These are phyloP conservation scores for Dromaius novaehollandiae DNA, from an alignment of 2,113 vertebrate genomes.

Conservation along the genomic window DNA sequence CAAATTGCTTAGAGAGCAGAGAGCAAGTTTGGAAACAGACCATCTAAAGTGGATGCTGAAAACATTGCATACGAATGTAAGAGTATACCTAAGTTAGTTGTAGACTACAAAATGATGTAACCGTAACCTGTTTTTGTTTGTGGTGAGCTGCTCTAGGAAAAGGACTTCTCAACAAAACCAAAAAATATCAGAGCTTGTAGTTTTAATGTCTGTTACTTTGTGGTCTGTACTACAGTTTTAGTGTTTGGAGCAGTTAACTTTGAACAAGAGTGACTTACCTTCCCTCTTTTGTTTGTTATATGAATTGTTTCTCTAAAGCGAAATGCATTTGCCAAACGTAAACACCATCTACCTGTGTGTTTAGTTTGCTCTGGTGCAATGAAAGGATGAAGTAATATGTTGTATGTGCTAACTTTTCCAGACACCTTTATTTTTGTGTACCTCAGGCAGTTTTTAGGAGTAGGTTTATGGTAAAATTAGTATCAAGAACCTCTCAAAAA, in stretches of 20 bases:
- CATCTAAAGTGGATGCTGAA: constrained; percentile 90
- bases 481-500: background rate
- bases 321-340: background rate
- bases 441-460: too few relatives aligned
- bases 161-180: background rate
- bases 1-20: constrained; percentile 81
- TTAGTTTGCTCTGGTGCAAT: background rate
- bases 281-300: background rate
- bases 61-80: constrained; percentile 88
- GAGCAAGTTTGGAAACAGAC: constrained; percentile 67
- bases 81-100: constrained; percentile 12
- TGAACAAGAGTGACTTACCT: background rate
- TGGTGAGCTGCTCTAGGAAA: background rate
- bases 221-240: background rate
- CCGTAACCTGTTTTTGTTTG: background rate
- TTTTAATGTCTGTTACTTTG: background rate
- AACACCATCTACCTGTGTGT: background rate
- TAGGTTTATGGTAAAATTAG: too few relatives aligned
- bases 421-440: too few relatives aligned
- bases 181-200: background rate
- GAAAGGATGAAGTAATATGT: background rate
- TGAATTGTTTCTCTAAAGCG: background rate
- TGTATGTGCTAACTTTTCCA: too few relatives aligned
- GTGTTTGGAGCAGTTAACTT: background rate
- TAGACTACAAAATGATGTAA: background rate